Conservation (phyloP, 2,888 invertebrate species). For the Lochmaea crataegi region DNA sequence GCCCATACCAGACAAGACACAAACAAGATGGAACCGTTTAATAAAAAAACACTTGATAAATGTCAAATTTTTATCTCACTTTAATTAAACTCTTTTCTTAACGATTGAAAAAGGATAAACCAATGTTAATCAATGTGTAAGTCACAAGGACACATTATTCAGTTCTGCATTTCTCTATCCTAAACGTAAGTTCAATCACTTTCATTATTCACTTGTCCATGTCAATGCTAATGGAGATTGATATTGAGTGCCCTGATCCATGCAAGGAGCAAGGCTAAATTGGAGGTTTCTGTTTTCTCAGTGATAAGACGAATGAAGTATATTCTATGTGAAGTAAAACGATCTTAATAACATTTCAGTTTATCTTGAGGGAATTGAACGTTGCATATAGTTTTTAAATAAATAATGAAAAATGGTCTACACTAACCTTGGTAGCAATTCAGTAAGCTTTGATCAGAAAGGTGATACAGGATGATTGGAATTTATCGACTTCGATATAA, state of each 20-base stretch:
- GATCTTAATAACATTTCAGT: background rate
- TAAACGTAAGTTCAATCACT: conserved; percentile 20
- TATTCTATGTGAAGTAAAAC: background rate
- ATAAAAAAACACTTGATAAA: too few relatives aligned
- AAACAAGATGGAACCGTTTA: too few relatives aligned
- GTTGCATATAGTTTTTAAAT: too few relatives aligned
- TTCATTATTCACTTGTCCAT: conserved; percentile 29
- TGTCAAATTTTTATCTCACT: too few relatives aligned
- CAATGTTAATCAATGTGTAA: background rate
- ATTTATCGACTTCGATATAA: too few relatives aligned
- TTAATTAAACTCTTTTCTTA: too few relatives aligned
- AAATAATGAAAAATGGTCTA: too few relatives aligned
- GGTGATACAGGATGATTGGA: too few relatives aligned
- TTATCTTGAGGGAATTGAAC: background rate
- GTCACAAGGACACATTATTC: background rate
- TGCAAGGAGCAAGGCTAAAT: conserved; percentile 17
- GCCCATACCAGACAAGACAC: too few relatives aligned
- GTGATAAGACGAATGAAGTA: conserved; percentile 15
- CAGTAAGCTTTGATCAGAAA: too few relatives aligned
- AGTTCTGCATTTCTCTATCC: background rate
- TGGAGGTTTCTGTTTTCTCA: conserved; percentile 20
- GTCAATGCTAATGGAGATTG: conserved; percentile 31
- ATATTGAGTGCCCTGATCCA: conserved; percentile 26
- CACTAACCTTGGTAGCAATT: too few relatives aligned
- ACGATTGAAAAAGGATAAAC: too few relatives aligned